These are phyloP conservation scores for Cosmia trapezina DNA, from an alignment of 2,888 invertebrate genomes.

Conservation along the genomic window DNA sequence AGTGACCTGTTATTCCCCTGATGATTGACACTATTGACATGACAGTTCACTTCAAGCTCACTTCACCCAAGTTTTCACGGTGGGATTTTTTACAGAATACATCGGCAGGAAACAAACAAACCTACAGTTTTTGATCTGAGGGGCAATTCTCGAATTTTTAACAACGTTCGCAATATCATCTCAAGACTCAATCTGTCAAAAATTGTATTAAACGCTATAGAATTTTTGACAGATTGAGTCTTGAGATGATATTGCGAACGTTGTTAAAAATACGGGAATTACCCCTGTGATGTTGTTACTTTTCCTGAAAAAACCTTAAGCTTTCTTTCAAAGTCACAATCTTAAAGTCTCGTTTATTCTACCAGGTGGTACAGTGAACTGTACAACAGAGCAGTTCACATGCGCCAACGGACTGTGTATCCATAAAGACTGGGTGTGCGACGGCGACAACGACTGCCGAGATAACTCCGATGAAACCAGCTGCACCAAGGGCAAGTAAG, in stretches of 20 bases:
- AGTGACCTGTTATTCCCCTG: no score
- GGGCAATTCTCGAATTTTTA: no score
- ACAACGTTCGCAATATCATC: no score
- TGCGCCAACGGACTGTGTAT: conserved; percentile 95
- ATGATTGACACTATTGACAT: no score
- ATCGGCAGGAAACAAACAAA: neutral
- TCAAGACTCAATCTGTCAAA: no score
- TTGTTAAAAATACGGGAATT: no score
- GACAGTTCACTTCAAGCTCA: neutral
- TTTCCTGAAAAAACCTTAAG: neutral
- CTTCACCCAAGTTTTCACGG: neutral
- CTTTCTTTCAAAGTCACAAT: neutral
- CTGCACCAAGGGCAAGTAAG: conserved; percentile 93
- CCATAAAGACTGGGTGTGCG: conserved; percentile 93
- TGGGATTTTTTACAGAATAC: neutral
- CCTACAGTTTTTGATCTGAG: neutral
- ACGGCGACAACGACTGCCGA: conserved; percentile 95
- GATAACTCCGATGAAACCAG: conserved; percentile 95
- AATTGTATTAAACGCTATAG: no score
- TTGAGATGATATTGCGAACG: no score
- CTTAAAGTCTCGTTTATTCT: neutral
- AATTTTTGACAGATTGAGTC: no score
- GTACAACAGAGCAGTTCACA: conserved; percentile 93
- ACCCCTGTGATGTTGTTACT: neutral
- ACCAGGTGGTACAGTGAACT: conserved; percentile 88